phyloP scores from a whole-genome alignment of 2,797 vertebrate genomes.

The Tympanoctomys barrerae region DNA sequence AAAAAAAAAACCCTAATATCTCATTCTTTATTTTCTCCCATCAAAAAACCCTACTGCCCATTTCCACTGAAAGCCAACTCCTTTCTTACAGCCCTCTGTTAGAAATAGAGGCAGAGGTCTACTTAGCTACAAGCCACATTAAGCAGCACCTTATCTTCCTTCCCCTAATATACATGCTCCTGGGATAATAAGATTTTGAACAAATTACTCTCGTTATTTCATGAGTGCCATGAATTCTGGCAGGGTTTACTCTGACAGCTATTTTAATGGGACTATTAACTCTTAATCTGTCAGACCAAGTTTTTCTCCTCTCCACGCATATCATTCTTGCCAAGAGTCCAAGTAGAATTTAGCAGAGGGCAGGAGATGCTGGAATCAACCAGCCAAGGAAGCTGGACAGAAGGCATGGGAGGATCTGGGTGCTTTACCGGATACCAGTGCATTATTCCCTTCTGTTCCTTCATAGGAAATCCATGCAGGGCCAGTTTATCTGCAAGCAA shows the following conservation, averaged over 20 bases:
- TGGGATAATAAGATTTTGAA: conserved; percentile 70
- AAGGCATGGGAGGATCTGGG: not conserved
- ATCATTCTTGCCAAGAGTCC: conserved; percentile 69
- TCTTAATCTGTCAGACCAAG: conserved; percentile 39
- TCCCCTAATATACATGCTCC: conserved; percentile 45
- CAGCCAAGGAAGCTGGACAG: not conserved
- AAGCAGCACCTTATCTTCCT: conserved; percentile 63
- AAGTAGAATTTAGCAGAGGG: conserved; percentile 34
- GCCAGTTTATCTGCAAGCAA: not conserved
- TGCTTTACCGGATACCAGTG: not conserved
- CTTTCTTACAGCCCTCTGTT: not conserved
- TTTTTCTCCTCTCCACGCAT: conserved; percentile 53
- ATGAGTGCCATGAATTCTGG: conserved; percentile 61
- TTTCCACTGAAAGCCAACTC: too few species aligned
- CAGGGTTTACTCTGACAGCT: conserved; percentile 71
- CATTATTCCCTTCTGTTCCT: not conserved
- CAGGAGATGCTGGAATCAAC: not conserved
- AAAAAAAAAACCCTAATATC: not conserved
- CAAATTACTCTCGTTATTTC: conserved; percentile 71
- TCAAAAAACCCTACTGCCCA: not conserved
- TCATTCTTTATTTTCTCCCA: conserved; percentile 12
- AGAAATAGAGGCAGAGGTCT: conserved; percentile 41
- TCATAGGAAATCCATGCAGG: not conserved
- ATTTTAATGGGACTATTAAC: conserved; percentile 65
- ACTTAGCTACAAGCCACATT: conserved; percentile 74